Evolutionary conservation across 2,113 vertebrate species (phyloP), one percentile per base, ranked within the genome.

Genomic region (Vulpes ferrilata): DNA sequence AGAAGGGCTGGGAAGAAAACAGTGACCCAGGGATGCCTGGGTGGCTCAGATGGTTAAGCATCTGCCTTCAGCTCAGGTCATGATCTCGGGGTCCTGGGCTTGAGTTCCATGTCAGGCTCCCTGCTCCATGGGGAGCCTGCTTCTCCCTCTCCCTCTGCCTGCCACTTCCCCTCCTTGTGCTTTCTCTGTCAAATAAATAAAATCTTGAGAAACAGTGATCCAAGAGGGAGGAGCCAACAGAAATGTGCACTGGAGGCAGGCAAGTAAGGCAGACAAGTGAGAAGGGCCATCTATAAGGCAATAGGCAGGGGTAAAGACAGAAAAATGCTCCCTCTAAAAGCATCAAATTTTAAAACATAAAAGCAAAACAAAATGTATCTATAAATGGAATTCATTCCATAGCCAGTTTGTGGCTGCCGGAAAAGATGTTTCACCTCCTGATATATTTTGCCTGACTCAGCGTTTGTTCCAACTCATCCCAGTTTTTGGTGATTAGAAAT

Each of bases 311-410:
- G 30, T 65, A 23, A 86, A 48, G 16, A 16, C 76, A 93, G 78
- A 96, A 97, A 95, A 97, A 83, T 38, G 20, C 1, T 30, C n/a
- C 43, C 83, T 94, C 83, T 67, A 55, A 88, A 73, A 90, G 25
- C 80, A 87, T 86, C 57, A 27, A 92, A 92, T 71, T 74, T 90
- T 65, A 87, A 94, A 74, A 97, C 74, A 57, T n/a, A 89, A 96
- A 97, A 91, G 48, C 53, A 55, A 95, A 95, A 93, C 25, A 90
- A 97, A 97, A 92, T 12, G 48, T 25, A 81, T 27, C 81, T 88
- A 83, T 96, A 93, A 95, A 84, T 53, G 65, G 71, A 96, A 96
- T 92, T 95, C 80, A 74, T 35, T 30, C 55, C 64, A 93, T 11
- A 76, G 60, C 4, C 79, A 95, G 74, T 90, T 81, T 97, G 57